phyloP scores from a whole-genome alignment of 2,797 vertebrate species.

The Manis crassicaudata region DNA sequence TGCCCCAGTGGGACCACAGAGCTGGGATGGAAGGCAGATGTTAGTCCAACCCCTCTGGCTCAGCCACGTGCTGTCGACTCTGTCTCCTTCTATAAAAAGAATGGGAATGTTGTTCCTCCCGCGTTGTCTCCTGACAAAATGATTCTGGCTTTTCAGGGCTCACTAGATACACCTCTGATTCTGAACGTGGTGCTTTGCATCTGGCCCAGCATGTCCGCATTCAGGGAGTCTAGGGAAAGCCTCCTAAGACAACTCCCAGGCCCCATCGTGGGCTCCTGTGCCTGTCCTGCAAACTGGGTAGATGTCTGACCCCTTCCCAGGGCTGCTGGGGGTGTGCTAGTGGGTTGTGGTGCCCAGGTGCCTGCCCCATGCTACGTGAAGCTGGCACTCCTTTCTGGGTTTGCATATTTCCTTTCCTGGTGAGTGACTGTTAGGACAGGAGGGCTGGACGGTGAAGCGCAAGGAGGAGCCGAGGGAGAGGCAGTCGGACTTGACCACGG shows the following conservation, averaged over 20 bases:
- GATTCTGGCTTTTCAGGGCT: accelerated
- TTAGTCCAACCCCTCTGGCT: not conserved
- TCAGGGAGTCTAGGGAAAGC: not conserved
- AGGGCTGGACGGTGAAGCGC: not conserved
- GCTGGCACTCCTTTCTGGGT: accelerated
- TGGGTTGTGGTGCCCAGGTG: not conserved
- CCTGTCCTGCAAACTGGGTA: not conserved
- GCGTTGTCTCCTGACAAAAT: not conserved
- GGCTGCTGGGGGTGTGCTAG: not conserved
- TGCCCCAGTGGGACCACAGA: not conserved
- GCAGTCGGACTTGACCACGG: accelerated
- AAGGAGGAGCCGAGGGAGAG: not conserved
- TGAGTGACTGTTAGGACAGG: not conserved
- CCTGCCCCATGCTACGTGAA: too few relatives aligned
- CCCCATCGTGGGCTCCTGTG: accelerated
- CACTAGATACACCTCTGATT: not conserved
- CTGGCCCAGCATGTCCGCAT: not conserved
- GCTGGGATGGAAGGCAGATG: not conserved
- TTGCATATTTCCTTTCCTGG: not conserved
- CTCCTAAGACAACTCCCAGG: too few relatives aligned
- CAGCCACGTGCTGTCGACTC: accelerated
- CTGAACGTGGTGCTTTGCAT: not conserved
- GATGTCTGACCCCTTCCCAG: accelerated
- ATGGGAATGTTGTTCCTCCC: accelerated
- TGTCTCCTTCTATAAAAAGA: not conserved